Base-by-base conservation (phyloP, 2,888 invertebrate genomes). In the Blomia tropicalis region DNA sequence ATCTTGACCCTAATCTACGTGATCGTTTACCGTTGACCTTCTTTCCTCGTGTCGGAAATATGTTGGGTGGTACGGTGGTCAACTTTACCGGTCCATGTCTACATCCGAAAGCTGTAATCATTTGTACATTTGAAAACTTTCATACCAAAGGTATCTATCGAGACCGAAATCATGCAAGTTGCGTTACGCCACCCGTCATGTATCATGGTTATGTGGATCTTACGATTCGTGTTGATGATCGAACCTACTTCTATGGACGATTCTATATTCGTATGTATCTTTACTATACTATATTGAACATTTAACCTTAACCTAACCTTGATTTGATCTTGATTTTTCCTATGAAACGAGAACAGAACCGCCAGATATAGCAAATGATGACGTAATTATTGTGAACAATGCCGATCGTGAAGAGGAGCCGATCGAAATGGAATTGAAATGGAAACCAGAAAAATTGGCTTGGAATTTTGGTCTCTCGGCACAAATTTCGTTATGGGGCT, bases 61-160 rank as follows among this genome's bases (percentile, higher is more conserved):
- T 96, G 95, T 78, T 95, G 67, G 96, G 96, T 2, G 96, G 96
- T 1, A 88, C 90, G 0, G 83, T 93, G 60, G 89, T 96, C 43
- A 93, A 95, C 72, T 87, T 96, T 64, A 92, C 95, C 0, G 96
- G 95, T 0, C 92, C 93, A 1, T 96, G 96, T 73, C 88, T 95
- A 72, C 79, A 82, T 67, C 80, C 80, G 0, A 78, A 78, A 69
- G 80, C 83, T 67, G 82, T 93, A 56, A 61, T 73, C 11, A 60
- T 81, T 60, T 91, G 90, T 71, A 73, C 74, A 70, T 75, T 71
- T 56, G 70, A 71, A 43, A 69, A 69, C 36, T 66, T 66, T 17
- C 66, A 66, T 32, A 67, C 67, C 1, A 69, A 70, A 59, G 71
- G 71, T 1, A 64, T 70, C 59, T 69, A 66, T 56, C 65, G 66